Evolutionary conservation across 64 coral and sea anemone genomes (phyloP).

Genomic region (Dendrophyllia cribrosa): DNA sequence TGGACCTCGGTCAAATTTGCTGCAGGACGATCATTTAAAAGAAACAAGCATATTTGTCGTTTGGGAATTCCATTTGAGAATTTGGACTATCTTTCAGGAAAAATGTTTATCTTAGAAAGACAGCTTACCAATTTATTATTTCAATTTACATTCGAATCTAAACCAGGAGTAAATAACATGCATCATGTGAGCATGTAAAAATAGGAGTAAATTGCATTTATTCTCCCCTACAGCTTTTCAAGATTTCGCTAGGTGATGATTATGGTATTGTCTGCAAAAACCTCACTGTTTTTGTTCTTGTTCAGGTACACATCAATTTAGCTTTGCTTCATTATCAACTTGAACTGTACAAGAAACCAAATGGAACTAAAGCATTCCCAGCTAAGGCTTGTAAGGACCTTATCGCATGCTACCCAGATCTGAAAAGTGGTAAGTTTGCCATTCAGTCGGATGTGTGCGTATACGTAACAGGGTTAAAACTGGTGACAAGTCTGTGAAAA

Average conservation of each 20-base stretch:
- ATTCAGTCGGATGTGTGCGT: not conserved
- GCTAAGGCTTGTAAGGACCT: conserved; percentile 64
- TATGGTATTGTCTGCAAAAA: not conserved
- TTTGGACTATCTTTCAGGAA: too few species aligned
- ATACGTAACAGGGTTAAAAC: too few species aligned
- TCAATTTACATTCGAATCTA: not conserved
- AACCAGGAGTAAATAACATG: not conserved
- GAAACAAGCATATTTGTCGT: too few species aligned
- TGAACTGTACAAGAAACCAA: conserved; percentile 55
- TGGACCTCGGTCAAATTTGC: too few species aligned
- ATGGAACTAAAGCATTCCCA: conserved; percentile 56
- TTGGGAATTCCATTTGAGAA: too few species aligned
- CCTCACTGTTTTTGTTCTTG: not conserved
- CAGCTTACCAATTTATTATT: not conserved
- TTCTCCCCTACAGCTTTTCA: too few species aligned
- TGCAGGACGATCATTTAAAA: too few species aligned
- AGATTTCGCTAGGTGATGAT: not conserved
- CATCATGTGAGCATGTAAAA: too few species aligned
- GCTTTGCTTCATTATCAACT: conserved; percentile 55
- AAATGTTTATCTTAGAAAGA: too few species aligned
- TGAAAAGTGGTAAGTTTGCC: conserved; percentile 46
- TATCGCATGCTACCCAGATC: conserved; percentile 45
- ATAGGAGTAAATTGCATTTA: too few species aligned
- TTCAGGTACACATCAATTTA: conserved; percentile 32
- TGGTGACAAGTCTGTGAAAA: too few species aligned